phyloP scores from a whole-genome alignment of 1,140 invertebrate species.

The Ectropis grisescens region DNA sequence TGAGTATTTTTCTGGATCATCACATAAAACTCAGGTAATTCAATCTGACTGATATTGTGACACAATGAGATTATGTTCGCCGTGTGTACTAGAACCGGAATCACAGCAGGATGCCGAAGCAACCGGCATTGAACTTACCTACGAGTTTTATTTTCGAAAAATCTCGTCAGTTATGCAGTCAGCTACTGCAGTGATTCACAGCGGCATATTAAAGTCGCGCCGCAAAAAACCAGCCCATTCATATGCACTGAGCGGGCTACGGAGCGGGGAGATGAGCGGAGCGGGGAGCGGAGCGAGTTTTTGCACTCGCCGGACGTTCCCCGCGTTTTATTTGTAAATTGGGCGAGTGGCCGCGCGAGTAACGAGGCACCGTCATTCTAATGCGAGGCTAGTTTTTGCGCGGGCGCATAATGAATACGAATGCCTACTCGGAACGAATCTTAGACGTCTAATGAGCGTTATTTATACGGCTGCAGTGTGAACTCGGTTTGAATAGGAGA shows the following conservation, averaged over 20 bases:
- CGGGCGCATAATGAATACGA: conserved; percentile 54
- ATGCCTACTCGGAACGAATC: conserved; percentile 47
- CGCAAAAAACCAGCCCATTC: conserved; percentile 52
- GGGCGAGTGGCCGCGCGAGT: conserved; percentile 28
- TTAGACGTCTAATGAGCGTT: conserved; percentile 36
- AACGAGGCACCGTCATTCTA: conserved; percentile 40
- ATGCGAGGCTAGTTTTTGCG: conserved; percentile 60
- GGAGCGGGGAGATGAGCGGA: no score
- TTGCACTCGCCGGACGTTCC: conserved; percentile 57
- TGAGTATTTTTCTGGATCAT: no score
- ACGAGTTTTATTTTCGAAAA: no score
- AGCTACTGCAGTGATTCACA: conserved; percentile 27
- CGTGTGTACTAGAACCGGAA: no score
- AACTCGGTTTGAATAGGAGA: background rate
- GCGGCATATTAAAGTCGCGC: conserved; percentile 29
- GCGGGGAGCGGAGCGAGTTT: conserved; percentile 42
- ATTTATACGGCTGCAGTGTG: conserved; percentile 7
- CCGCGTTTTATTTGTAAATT: conserved; percentile 63
- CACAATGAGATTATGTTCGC: no score
- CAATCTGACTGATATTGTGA: no score
- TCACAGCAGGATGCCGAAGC: no score
- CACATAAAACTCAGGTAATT: no score
- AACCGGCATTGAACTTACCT: no score
- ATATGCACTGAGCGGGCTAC: conserved; percentile 35
- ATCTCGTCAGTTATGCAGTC: no score